Evolutionary conservation across 2,888 invertebrate species (phyloP).

Genomic region (Epistrophella euchroma): DNA sequence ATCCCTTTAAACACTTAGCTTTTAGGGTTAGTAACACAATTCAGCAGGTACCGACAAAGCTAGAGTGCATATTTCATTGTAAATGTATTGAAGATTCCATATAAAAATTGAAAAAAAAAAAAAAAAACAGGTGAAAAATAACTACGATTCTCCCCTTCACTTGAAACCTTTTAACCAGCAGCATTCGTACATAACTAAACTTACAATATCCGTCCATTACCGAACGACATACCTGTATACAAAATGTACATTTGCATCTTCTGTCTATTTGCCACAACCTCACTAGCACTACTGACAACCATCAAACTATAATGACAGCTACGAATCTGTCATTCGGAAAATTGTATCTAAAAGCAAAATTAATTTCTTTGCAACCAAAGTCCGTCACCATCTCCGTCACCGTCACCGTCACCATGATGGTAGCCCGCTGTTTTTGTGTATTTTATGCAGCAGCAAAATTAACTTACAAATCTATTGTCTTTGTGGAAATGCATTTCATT

Average conservation of each 20-base stretch:
- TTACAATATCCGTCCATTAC: background rate
- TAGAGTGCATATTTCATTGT: background rate
- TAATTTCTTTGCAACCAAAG: slow-evolving; percentile 17
- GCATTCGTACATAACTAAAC: slow-evolving; percentile 1
- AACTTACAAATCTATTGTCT: slow-evolving; percentile 33
- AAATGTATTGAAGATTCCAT: background rate
- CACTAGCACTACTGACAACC: background rate
- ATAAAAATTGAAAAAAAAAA: background rate
- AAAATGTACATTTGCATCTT: slow-evolving; percentile 11
- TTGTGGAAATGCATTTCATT: slow-evolving; percentile 19
- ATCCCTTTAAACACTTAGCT: background rate
- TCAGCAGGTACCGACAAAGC: slow-evolving; percentile 1
- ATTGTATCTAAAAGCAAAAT: slow-evolving; percentile 19
- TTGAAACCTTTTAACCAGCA: slow-evolving; percentile 10
- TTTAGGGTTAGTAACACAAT: background rate
- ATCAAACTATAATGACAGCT: slow-evolving; percentile 33
- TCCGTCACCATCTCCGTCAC: background rate
- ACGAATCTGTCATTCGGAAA: slow-evolving; percentile 38
- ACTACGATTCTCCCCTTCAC: background rate
- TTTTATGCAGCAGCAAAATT: slow-evolving; percentile 25
- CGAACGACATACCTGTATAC: background rate
- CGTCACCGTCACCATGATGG: background rate
- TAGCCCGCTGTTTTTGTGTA: slow-evolving; percentile 10
- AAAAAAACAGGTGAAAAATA: background rate
- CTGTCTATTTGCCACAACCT: background rate